Conservation (phyloP, 2,888 invertebrate genomes). For the Drosophila anomalata region DNA sequence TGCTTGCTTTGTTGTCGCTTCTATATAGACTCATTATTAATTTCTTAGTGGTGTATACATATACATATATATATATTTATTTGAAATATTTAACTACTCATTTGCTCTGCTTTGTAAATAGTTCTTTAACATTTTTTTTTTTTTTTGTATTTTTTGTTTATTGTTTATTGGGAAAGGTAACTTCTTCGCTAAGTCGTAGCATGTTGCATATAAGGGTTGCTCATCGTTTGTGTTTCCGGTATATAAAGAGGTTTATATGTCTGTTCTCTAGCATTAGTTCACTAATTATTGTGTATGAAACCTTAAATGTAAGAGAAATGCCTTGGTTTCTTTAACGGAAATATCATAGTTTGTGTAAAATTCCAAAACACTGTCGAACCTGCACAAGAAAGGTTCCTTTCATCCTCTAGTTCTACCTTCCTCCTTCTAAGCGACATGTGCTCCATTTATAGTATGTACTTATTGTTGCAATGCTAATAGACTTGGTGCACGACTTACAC, state of each 20-base stretch:
- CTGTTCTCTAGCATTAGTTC: conserved; percentile 73
- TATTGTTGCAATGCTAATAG: conserved; percentile 72
- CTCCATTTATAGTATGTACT: conserved; percentile 28
- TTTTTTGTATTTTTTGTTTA: conserved; percentile 31
- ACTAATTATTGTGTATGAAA: conserved; percentile 78
- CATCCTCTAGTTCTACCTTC: conserved; percentile 29
- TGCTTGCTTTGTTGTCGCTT: conserved; percentile 42
- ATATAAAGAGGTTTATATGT: conserved; percentile 52
- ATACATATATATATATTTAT: conserved; percentile 53
- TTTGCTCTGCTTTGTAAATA: conserved; percentile 73
- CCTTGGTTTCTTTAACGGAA: conserved; percentile 75
- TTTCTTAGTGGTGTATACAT: conserved; percentile 49
- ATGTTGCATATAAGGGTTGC: conserved; percentile 34
- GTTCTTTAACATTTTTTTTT: conserved; percentile 65
- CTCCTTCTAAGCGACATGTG: conserved; percentile 18
- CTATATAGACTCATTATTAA: conserved; percentile 52
- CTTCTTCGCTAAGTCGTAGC: conserved; percentile 21
- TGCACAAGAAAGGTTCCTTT: conserved; percentile 15
- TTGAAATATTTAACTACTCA: conserved; percentile 72
- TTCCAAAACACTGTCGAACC: conserved; percentile 50
- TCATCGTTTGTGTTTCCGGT: conserved; percentile 41
- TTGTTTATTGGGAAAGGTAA: conserved; percentile 40
- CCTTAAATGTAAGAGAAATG: conserved; percentile 78
- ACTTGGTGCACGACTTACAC: conserved; percentile 71
- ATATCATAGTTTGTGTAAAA: conserved; percentile 72